These are phyloP conservation scores for Drosophila helvetica DNA, from an alignment of 2,888 invertebrate species.

Conservation along the genomic window DNA sequence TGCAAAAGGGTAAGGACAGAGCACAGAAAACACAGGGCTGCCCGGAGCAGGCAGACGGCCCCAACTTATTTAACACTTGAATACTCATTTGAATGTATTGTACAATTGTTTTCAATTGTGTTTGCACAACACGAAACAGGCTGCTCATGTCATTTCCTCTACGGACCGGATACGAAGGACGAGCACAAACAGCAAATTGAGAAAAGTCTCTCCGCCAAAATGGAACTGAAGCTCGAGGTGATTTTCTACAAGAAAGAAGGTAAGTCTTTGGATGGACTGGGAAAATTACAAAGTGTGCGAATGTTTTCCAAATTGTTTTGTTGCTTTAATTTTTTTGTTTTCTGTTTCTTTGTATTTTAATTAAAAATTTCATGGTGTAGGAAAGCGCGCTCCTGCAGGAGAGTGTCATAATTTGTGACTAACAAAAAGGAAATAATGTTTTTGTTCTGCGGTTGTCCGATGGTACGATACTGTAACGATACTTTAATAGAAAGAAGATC, in stretches of 20 bases:
- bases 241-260: constrained; percentile 98
- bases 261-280: constrained; percentile 84
- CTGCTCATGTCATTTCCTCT: constrained; percentile 97
- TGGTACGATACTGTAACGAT: too few species aligned
- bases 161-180: constrained; percentile 95
- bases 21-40: constrained; percentile 4
- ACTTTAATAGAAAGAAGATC: too few species aligned
- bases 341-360: constrained; percentile 25
- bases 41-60: constrained; percentile 12
- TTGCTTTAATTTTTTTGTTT: constrained; percentile 51
- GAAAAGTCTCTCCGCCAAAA: constrained; percentile 93
- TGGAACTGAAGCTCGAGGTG: constrained; percentile 96
- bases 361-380: constrained; percentile 28
- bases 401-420: constrained; percentile 3
- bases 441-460: constrained; percentile 20
- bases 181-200: constrained; percentile 95
- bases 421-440: constrained; percentile 31
- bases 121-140: constrained; percentile 81
- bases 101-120: constrained; percentile 72
- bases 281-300: constrained; percentile 36
- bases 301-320: constrained; percentile 65
- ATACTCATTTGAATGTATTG: constrained; percentile 75
- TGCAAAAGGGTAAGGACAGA: constrained; percentile 90
- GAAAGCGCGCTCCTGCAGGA: neutral
- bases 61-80: constrained; percentile 66